phyloP scores from a whole-genome alignment of 2,113 vertebrate genomes.

The Microtus richardsoni region DNA sequence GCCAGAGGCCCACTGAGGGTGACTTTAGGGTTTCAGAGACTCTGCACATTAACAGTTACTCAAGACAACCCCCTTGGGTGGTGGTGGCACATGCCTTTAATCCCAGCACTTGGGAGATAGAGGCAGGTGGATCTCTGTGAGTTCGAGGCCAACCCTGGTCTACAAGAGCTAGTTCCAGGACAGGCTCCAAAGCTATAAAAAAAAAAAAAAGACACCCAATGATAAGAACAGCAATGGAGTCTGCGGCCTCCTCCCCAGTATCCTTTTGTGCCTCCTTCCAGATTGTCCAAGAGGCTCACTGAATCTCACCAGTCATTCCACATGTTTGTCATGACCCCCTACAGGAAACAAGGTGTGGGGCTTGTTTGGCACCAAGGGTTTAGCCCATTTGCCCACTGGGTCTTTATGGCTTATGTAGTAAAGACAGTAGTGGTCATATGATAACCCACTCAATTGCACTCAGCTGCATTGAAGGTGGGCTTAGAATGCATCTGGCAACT shows the following conservation, averaged over 20 bases:
- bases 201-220: no score
- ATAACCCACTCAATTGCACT: not conserved
- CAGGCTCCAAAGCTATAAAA: no score
- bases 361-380: not conserved
- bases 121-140: no score
- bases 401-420: not conserved
- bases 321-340: not conserved
- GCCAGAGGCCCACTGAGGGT: not conserved
- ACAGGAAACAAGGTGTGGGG: not conserved
- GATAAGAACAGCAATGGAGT: not conserved
- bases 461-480: not conserved
- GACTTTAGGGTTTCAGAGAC: slow-evolving; percentile 35
- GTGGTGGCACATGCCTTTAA: no score
- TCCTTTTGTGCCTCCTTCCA: slow-evolving; percentile 28
- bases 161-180: no score
- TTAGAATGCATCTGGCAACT: not conserved
- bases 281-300: slow-evolving; percentile 2
- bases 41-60: not conserved
- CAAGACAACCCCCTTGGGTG: not conserved
- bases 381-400: not conserved
- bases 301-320: not conserved
- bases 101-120: no score
- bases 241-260: not conserved
- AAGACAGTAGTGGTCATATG: not conserved
- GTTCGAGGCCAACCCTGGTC: no score